Evolutionary conservation across 2,113 vertebrate species (phyloP).

Genomic region (Haemorhous mexicanus): DNA sequence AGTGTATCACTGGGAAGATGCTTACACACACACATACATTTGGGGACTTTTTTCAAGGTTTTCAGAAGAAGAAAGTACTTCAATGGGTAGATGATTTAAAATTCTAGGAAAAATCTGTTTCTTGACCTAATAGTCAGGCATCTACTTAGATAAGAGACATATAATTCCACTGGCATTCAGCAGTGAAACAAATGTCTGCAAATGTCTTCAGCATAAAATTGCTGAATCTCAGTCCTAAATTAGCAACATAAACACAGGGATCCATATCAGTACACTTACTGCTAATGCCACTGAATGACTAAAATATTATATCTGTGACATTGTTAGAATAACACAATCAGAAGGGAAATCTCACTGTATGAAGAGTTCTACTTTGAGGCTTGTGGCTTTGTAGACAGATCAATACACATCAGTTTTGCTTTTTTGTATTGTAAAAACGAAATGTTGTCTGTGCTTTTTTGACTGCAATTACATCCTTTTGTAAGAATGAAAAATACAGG

Average conservation of each 20-base stretch:
- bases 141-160: background rate
- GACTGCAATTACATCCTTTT: background rate
- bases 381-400: background rate
- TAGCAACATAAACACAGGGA: background rate
- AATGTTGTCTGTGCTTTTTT: background rate
- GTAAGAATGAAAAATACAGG: background rate
- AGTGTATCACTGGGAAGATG: background rate
- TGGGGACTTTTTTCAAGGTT: background rate
- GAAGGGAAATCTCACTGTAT: background rate
- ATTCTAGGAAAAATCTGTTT: background rate
- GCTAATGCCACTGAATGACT: background rate
- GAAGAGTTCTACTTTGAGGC: background rate
- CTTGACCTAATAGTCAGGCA: background rate
- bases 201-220: background rate
- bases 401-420: background rate
- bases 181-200: background rate
- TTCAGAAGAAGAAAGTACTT: background rate
- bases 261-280: background rate
- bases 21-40: background rate
- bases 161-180: background rate
- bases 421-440: background rate
- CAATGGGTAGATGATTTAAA: background rate
- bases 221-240: background rate
- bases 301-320: background rate
- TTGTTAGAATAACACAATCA: background rate